Evolutionary conservation across 2,888 invertebrate genomes (phyloP).

Genomic region (Calameuta pallipes): DNA sequence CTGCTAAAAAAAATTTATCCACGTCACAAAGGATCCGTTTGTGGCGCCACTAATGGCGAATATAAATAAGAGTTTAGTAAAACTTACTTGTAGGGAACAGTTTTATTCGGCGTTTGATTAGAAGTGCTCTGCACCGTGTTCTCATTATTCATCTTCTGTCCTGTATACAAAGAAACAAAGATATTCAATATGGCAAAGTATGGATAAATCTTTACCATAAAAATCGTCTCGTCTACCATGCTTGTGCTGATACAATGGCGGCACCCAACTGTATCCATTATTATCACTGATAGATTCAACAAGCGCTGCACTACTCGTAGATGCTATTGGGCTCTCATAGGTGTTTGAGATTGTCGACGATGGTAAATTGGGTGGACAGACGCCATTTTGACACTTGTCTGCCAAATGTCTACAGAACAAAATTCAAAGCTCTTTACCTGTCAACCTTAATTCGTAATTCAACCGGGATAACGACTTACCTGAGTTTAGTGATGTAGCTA

Average conservation of each 20-base stretch:
- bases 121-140: slow-evolving; percentile 35
- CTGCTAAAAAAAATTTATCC: background rate
- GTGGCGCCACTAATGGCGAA: background rate
- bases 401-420: slow-evolving; percentile 41
- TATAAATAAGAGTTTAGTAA: background rate
- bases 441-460: background rate
- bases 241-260: slow-evolving; percentile 55
- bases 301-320: slow-evolving; percentile 21
- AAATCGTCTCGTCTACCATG: slow-evolving; percentile 37
- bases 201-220: background rate
- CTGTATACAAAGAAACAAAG: slow-evolving; percentile 23
- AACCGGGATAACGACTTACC: slow-evolving; percentile 29
- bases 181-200: background rate
- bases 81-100: slow-evolving; percentile 49
- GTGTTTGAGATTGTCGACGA: slow-evolving; percentile 34
- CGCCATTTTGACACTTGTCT: slow-evolving; percentile 35
- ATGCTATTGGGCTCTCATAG: slow-evolving; percentile 31
- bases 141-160: slow-evolving; percentile 47
- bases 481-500: slow-evolving; percentile 42
- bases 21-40: background rate
- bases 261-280: slow-evolving; percentile 59
- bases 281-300: slow-evolving; percentile 44
- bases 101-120: slow-evolving; percentile 40
- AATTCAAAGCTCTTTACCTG: background rate
- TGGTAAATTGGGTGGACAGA: slow-evolving; percentile 33